These are phyloP conservation scores for Azemiops feae DNA, from an alignment of 2,113 vertebrate species.

Conservation along the genomic window DNA sequence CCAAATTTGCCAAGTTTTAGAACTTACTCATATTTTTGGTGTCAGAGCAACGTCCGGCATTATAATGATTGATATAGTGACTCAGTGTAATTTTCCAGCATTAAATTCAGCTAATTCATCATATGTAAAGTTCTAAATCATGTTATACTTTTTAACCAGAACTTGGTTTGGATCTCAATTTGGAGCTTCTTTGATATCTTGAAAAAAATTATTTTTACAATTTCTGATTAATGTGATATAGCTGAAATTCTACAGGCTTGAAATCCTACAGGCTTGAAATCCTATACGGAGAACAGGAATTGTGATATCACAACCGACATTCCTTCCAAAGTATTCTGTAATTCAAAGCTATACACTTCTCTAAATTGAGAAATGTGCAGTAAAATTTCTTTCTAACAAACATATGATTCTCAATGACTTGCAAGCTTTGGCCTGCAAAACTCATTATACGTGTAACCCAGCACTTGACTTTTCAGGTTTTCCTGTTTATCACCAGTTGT, in stretches of 20 bases:
- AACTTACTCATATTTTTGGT: background rate
- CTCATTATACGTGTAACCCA: background rate
- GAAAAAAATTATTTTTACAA: background rate
- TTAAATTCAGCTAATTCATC: background rate
- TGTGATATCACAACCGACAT: background rate
- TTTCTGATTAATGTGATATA: background rate
- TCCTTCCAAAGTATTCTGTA: background rate
- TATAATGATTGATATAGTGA: background rate
- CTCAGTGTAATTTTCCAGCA: background rate
- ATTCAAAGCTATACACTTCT: background rate
- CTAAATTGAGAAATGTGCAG: background rate
- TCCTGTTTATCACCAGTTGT: background rate
- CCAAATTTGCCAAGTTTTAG: background rate
- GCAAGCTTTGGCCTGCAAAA: background rate
- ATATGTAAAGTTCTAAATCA: background rate
- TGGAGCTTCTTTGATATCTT: background rate
- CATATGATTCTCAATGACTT: background rate
- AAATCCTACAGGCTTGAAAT: background rate
- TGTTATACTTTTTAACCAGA: background rate
- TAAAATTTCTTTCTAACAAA: background rate
- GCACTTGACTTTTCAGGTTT: background rate
- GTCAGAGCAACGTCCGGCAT: background rate
- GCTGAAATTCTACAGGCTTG: background rate
- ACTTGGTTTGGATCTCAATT: background rate
- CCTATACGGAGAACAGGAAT: background rate